These are phyloP conservation scores for Heliocidaris tuberculata DNA, from an alignment of 35 echinoderm and acorn worm species.

Conservation along the genomic window DNA sequence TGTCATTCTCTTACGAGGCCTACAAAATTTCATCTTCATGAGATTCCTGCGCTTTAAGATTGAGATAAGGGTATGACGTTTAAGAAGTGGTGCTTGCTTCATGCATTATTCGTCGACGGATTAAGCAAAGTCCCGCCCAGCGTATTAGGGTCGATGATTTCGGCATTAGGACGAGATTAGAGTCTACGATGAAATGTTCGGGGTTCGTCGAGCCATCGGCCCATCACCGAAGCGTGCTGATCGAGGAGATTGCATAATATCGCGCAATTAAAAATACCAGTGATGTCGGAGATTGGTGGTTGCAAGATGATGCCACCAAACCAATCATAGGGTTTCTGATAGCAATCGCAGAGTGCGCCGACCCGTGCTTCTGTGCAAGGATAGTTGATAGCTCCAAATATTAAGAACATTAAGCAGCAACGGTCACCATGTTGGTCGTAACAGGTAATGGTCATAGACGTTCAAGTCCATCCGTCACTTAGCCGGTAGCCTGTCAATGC, in stretches of 20 bases:
- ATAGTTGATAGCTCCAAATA: background rate
- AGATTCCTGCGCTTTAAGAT: background rate
- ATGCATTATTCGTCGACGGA: conserved; percentile 31
- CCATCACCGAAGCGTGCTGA: conserved; percentile 21
- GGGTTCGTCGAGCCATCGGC: conserved; percentile 1
- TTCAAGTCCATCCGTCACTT: background rate
- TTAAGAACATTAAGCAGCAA: background rate
- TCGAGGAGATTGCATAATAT: conserved; percentile 34
- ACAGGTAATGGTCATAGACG: background rate
- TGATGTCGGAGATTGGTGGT: background rate
- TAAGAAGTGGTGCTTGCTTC: background rate
- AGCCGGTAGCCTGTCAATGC: background rate
- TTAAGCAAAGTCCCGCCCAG: conserved; percentile 23
- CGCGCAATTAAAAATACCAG: background rate
- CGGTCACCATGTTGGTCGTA: background rate
- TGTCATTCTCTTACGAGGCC: background rate
- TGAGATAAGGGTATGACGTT: background rate
- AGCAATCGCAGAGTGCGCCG: conserved; percentile 36
- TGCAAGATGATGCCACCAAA: conserved; percentile 29
- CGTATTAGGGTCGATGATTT: conserved; percentile 39
- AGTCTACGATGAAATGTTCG: background rate
- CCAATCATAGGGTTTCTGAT: conserved; percentile 36
- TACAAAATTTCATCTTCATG: background rate
- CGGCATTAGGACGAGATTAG: background rate
- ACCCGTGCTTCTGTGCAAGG: background rate